These are phyloP conservation scores for Orbicella faveolata DNA, from an alignment of 64 coral and sea anemone genomes.

Conservation along the genomic window DNA sequence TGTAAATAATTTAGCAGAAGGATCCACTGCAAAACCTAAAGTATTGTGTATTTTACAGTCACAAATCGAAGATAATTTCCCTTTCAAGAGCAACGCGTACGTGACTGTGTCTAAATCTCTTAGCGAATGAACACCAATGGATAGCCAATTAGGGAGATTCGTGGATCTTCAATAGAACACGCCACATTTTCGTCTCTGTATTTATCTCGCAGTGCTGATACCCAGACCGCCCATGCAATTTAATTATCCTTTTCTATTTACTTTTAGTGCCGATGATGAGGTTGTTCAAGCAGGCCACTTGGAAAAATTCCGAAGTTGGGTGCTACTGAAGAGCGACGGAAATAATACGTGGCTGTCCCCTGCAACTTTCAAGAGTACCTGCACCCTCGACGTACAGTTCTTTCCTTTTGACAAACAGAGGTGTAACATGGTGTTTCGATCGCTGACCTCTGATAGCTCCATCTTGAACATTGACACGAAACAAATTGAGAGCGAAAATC, in stretches of 20 bases:
- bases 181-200: too few relatives aligned
- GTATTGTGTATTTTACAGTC: too few relatives aligned
- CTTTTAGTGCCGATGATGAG: slow-evolving; percentile 56
- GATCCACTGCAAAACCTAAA: too few relatives aligned
- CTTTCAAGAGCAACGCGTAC: too few relatives aligned
- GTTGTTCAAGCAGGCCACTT: slow-evolving; percentile 45
- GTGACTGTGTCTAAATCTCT: too few relatives aligned
- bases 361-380: slow-evolving; percentile 58
- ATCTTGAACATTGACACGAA: not conserved
- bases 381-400: slow-evolving; percentile 57
- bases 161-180: too few relatives aligned
- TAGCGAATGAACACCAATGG: too few relatives aligned
- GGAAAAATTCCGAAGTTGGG: slow-evolving; percentile 61
- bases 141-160: too few relatives aligned
- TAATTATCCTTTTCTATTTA: not conserved
- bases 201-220: too few relatives aligned
- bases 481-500: not conserved
- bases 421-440: slow-evolving; percentile 30
- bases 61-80: too few relatives aligned
- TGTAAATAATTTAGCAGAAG: too few relatives aligned
- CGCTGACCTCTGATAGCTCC: slow-evolving; percentile 19
- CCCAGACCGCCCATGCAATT: too few relatives aligned
- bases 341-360: slow-evolving; percentile 59
- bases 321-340: slow-evolving; percentile 56
- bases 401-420: slow-evolving; percentile 84